phyloP scores from a whole-genome alignment of 2,113 vertebrate species.

The Macquaria australasica region DNA sequence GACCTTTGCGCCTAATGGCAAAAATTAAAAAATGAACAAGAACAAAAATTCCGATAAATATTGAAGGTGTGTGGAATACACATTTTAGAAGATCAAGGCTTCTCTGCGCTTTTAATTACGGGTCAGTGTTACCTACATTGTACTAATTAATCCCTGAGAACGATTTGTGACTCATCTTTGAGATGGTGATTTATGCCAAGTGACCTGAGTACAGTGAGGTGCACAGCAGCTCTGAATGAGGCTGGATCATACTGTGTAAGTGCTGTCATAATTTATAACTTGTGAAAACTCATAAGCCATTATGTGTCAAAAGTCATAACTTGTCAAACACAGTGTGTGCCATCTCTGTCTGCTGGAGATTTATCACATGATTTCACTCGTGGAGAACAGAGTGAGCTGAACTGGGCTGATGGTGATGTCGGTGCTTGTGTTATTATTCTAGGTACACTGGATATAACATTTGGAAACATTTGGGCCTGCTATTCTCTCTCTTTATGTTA shows the following conservation, averaged over 20 bases:
- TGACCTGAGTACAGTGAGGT: neutral
- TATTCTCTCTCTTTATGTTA: neutral
- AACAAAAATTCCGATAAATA: neutral
- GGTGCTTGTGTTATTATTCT: neutral
- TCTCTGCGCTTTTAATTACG: slow-evolving; percentile 31
- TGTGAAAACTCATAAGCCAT: neutral
- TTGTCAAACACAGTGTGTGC: neutral
- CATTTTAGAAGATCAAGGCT: slow-evolving; percentile 13
- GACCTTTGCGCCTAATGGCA: too few relatives aligned
- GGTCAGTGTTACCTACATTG: slow-evolving; percentile 24
- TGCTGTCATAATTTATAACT: neutral
- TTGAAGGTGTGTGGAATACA: neutral
- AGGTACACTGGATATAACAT: neutral
- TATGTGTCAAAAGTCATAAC: slow-evolving; percentile 11
- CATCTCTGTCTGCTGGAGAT: slow-evolving; percentile 7
- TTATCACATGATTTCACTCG: neutral
- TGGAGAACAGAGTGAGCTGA: neutral
- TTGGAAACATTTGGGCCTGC: neutral
- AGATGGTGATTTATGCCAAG: slow-evolving; percentile 25
- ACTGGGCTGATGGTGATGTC: neutral
- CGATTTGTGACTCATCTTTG: slow-evolving; percentile 17
- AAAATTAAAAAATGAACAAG: too few relatives aligned
- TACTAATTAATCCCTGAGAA: slow-evolving; percentile 49
- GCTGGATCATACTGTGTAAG: neutral
- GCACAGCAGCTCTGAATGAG: neutral